Evolutionary conservation across 2,113 vertebrate species (phyloP).

Genomic region (Poecilia latipinna): DNA sequence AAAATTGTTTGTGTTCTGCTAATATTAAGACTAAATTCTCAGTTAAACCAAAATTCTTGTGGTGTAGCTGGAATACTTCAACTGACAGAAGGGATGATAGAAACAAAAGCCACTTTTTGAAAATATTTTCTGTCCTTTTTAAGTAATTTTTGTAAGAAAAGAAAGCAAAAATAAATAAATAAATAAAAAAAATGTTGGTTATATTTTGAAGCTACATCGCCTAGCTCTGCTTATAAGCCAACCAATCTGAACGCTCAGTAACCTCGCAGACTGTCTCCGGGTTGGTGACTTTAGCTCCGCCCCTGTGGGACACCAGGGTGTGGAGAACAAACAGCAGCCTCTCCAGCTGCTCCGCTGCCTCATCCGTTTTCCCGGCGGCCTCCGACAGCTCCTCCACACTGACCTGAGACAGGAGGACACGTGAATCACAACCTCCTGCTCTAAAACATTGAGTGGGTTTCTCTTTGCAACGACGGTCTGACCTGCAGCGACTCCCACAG

Average conservation of each 20-base stretch:
- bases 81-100: too few relatives aligned
- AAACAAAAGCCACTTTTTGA: too few relatives aligned
- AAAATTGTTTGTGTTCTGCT: too few relatives aligned
- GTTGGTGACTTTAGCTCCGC: constrained; percentile 86
- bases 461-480: neutral
- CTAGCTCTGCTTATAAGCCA: neutral
- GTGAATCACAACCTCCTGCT: neutral
- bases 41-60: too few relatives aligned
- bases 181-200: too few relatives aligned
- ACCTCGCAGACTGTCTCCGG: constrained; percentile 87
- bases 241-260: neutral
- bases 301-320: constrained; percentile 82
- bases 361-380: constrained; percentile 38
- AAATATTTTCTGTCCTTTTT: too few relatives aligned
- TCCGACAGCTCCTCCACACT: constrained; percentile 56
- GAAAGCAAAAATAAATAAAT: too few relatives aligned
- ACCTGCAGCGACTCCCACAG: constrained; percentile 91
- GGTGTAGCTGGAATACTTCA: too few relatives aligned
- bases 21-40: too few relatives aligned
- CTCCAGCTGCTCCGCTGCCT: constrained; percentile 85
- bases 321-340: constrained; percentile 86
- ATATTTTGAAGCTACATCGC: too few relatives aligned
- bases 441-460: too few relatives aligned
- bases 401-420: constrained; percentile 38
- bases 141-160: too few relatives aligned